Conservation (phyloP, 2,797 vertebrate genomes). For the Hoplostethus mediterraneus region DNA sequence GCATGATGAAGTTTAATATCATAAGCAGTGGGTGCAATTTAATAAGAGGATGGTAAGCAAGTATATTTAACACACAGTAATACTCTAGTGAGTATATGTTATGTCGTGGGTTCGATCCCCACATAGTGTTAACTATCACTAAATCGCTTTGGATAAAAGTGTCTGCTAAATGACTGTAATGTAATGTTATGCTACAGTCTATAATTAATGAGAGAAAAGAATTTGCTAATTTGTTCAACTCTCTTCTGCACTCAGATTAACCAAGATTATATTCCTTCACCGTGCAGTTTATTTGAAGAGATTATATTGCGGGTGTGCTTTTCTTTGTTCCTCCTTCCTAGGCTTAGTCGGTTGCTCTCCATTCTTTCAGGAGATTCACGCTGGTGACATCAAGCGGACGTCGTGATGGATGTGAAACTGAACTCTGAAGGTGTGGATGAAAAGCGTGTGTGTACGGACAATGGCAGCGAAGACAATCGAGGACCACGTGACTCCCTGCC, state of each 20-base stretch:
- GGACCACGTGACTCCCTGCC: background rate
- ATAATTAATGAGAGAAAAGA: no score
- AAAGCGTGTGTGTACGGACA: conserved; percentile 3
- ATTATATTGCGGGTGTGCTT: no score
- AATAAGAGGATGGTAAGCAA: background rate
- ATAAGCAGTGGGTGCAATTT: background rate
- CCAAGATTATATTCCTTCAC: background rate
- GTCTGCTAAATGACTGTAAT: no score
- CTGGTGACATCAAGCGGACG: conserved; percentile 39
- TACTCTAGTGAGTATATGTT: background rate
- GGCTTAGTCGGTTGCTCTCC: background rate
- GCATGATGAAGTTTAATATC: background rate
- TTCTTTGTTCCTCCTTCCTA: background rate
- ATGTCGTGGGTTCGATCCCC: no score
- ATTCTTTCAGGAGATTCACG: conserved; percentile 6
- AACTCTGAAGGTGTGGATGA: conserved; percentile 25
- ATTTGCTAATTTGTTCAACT: no score
- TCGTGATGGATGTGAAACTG: conserved; percentile 66
- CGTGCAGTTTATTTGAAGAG: no score
- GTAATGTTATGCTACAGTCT: no score
- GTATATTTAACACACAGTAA: background rate
- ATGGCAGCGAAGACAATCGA: conserved; percentile 15
- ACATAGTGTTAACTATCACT: no score
- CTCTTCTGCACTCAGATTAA: background rate
- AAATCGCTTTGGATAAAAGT: no score